These are phyloP conservation scores for Phaethornis superciliosus DNA, from an alignment of 2,113 vertebrate genomes.

Conservation along the genomic window DNA sequence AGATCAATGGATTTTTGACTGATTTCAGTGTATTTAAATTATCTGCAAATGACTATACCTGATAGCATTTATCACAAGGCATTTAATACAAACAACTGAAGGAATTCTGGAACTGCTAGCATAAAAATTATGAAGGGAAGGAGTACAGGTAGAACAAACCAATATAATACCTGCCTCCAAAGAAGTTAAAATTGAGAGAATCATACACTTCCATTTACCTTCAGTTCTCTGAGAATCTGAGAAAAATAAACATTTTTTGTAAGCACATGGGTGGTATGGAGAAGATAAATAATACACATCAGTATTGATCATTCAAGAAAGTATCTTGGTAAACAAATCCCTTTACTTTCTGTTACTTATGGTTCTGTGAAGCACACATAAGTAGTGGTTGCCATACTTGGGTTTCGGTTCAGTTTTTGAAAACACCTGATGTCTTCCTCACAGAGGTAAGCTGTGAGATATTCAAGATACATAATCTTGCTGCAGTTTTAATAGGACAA, in stretches of 20 bases:
- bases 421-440: not conserved
- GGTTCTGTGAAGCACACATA: not conserved
- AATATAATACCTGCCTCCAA: not conserved
- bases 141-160: not conserved
- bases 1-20: not conserved
- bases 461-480: not conserved
- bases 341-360: not conserved
- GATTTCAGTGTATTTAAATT: not conserved
- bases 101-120: not conserved
- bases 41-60: not conserved
- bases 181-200: not conserved
- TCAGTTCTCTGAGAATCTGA: not conserved
- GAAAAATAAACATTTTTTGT: not conserved
- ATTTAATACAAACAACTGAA: not conserved
- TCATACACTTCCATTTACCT: not conserved
- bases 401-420: not conserved
- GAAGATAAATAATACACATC: not conserved
- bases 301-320: not conserved
- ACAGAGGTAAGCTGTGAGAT: accelerated
- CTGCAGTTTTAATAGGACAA: not conserved
- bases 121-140: not conserved
- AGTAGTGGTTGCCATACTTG: not conserved
- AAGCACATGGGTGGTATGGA: not conserved
- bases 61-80: not conserved
- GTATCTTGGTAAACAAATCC: not conserved